Percentiles rank a stretch among this genome's conserved stretches.
Conservation (phyloP, 2,888 invertebrate species). For the Lissonota sp. region DNA sequence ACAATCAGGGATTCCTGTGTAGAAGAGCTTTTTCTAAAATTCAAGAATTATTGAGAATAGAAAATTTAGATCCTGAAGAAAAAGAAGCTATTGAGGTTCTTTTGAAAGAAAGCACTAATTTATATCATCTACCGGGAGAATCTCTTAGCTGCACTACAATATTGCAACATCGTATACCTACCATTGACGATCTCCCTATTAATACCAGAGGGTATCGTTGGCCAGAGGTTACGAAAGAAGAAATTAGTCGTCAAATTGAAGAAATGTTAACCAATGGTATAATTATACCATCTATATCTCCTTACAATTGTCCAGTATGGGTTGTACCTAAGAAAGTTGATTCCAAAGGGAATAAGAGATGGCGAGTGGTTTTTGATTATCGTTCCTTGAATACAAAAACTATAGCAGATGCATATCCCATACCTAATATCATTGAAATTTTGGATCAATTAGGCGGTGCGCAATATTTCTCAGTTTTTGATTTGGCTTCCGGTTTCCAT, state of each 20-base stretch:
- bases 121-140: conserved; percentile 10
- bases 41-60: background rate
- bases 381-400: conserved; percentile 61
- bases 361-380: conserved; percentile 62
- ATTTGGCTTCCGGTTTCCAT: conserved; percentile 71
- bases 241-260: conserved; percentile 55
- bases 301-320: conserved; percentile 63
- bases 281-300: conserved; percentile 48
- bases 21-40: no score
- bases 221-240: conserved; percentile 55
- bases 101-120: conserved; percentile 6
- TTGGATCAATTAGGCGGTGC: conserved; percentile 69
- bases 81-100: conserved; percentile 7
- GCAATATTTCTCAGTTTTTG: conserved; percentile 70
- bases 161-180: conserved; percentile 7
- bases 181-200: conserved; percentile 53
- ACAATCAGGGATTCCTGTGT: no score
- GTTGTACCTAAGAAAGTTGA: conserved; percentile 65
- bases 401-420: conserved; percentile 60
- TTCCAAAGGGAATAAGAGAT: conserved; percentile 56
- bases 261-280: conserved; percentile 52
- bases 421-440: conserved; percentile 71
- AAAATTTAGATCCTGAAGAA: conserved; percentile 16
- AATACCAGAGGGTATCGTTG: conserved; percentile 58
- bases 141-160: background rate